These are phyloP conservation scores for Plebejus argus DNA, from an alignment of 2,888 invertebrate genomes.

Conservation along the genomic window DNA sequence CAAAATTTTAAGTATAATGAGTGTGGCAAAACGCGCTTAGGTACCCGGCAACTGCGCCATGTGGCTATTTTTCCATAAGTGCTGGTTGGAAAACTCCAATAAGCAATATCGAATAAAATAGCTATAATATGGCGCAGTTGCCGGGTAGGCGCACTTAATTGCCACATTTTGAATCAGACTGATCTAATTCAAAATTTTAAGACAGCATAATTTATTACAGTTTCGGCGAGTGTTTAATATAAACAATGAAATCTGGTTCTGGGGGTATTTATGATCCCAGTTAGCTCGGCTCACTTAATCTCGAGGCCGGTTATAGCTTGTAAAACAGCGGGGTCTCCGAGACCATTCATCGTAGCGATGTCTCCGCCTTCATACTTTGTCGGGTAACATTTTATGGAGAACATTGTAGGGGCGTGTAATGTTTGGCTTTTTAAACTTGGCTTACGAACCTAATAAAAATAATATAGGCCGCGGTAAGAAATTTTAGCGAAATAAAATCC, in stretches of 20 bases:
- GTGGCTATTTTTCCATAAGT: too few relatives aligned
- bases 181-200: not conserved
- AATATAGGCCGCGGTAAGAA: too few relatives aligned
- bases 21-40: too few relatives aligned
- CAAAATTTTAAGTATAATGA: too few relatives aligned
- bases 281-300: constrained; percentile 4
- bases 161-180: too few relatives aligned
- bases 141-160: too few relatives aligned
- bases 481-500: too few relatives aligned
- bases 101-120: too few relatives aligned
- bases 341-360: not conserved
- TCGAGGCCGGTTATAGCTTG: constrained; percentile 23
- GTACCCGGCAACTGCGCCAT: too few relatives aligned
- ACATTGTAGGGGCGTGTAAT: not conserved
- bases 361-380: constrained; percentile 11
- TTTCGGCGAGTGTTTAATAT: not conserved
- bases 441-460: not conserved
- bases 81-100: too few relatives aligned
- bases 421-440: not conserved
- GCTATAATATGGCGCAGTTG: too few relatives aligned
- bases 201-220: not conserved
- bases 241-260: constrained; percentile 3
- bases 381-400: not conserved
- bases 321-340: constrained; percentile 20
- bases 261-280: constrained; percentile 5